These are phyloP conservation scores for Macrosteles quadrilineatus DNA, from an alignment of 1,140 invertebrate genomes.

Conservation along the genomic window DNA sequence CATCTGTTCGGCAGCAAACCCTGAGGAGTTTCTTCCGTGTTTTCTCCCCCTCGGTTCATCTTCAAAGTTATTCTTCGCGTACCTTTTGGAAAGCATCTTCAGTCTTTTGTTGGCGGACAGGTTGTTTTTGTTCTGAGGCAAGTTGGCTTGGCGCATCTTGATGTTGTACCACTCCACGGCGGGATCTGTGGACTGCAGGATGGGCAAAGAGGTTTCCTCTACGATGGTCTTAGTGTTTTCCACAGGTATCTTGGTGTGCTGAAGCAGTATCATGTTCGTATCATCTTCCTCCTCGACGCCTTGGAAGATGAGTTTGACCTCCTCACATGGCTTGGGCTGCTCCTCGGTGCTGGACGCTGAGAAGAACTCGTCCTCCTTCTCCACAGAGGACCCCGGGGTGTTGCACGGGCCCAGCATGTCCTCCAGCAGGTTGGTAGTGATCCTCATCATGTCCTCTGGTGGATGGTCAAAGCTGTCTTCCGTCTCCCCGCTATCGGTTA, in stretches of 20 bases:
- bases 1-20: conserved; percentile 46
- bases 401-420: conserved; percentile 34
- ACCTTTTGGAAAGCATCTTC: conserved; percentile 42
- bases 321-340: conserved; percentile 30
- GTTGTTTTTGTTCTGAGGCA: conserved; percentile 30
- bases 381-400: conserved; percentile 22
- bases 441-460: conserved; percentile 34
- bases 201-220: conserved; percentile 28
- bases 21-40: conserved; percentile 42
- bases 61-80: conserved; percentile 43
- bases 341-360: conserved; percentile 41
- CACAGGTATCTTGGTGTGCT: conserved; percentile 33
- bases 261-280: conserved; percentile 23
- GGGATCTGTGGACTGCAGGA: conserved; percentile 26
- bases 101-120: conserved; percentile 37
- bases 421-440: conserved; percentile 39
- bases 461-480: conserved; percentile 70
- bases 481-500: conserved; percentile 69
- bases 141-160: conserved; percentile 37
- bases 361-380: conserved; percentile 40
- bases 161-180: conserved; percentile 40
- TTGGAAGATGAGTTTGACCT: conserved; percentile 38
- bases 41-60: conserved; percentile 39
- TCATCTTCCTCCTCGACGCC: conserved; percentile 40
- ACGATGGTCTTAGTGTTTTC: conserved; percentile 9